Evolutionary conservation across 2,797 vertebrate genomes (phyloP), one percentile per base, ranked within the genome.

Genomic region (Hemitrygon akajei): DNA sequence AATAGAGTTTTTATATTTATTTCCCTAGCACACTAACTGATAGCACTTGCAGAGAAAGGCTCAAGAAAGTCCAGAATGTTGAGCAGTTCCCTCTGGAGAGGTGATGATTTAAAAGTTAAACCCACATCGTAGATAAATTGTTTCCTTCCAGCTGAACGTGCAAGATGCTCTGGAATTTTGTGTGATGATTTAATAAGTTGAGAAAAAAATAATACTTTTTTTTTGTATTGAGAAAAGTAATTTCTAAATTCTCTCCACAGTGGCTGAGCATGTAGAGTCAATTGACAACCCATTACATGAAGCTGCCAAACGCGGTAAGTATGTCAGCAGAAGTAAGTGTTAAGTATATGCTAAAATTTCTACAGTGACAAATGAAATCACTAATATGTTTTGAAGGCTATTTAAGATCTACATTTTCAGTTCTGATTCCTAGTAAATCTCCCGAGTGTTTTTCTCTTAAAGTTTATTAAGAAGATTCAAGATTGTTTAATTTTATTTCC

Each of bases 271-370:
- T 94, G 98, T 98, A 16, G 98, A 99, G 95, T 98, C 98, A 66
- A 98, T 99, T 94, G 98, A 99, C 95, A 99, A 99, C 95, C 98
- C 98, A 84, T 96, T 99, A 96, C 99, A 99, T 20, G 99, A 99
- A 96, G 99, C 99, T 95, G 98, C 98, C 94, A 99, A 99, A 96
- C 97, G 98, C 97, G 98, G 98, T 99, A 95, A 82, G 96, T 94
- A 75, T 22, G 9, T 56, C 47, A 16, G 71, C 11, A 27, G 30
- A 93, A 89, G 2, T 69, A 69, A 37, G 11, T 58, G 47, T 22
- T n/a, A 86, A 86, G 27, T 60, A 6, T 20, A 40, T 22, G 86
- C 18, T 22, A 20, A 89, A 22, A 4, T 69, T 69, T 89, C 86
- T 3, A 89, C 2, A 3, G 16, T 1, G 34, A 3, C 6, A 69